These are phyloP conservation scores for Bombus fervidus DNA, from an alignment of 1,140 invertebrate genomes.

Conservation along the genomic window DNA sequence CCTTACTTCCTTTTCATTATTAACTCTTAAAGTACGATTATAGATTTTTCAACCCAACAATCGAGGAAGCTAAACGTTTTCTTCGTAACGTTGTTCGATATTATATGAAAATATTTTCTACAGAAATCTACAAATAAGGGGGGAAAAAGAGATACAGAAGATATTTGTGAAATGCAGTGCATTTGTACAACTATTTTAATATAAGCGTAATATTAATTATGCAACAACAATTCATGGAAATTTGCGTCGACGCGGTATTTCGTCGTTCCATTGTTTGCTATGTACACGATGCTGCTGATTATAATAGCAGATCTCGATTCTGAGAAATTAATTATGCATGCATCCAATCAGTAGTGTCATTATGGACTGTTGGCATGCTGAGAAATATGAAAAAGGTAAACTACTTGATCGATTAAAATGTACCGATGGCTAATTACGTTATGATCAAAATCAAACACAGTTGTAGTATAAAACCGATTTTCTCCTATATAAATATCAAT, in stretches of 20 bases:
- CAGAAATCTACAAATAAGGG: neutral
- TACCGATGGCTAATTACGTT: neutral
- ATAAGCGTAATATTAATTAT: neutral
- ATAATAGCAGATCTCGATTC: neutral
- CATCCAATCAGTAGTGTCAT: conserved; percentile 22
- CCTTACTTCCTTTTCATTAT: conserved; percentile 24
- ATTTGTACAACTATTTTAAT: too few relatives aligned
- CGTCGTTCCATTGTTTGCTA: neutral
- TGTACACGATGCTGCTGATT: neutral
- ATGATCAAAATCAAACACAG: neutral
- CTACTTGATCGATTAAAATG: conserved; percentile 15
- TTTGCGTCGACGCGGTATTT: neutral
- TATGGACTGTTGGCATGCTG: neutral
- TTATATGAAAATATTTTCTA: neutral
- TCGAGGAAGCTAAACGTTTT: neutral
- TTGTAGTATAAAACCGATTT: neutral
- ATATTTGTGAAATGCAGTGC: too few relatives aligned
- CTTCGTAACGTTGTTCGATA: neutral
- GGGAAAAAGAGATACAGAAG: too few relatives aligned
- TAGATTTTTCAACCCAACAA: neutral
- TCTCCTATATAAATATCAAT: neutral
- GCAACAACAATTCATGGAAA: neutral
- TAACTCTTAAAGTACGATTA: neutral
- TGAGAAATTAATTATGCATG: conserved; percentile 48
- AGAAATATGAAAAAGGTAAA: conserved; percentile 20